Conservation (phyloP, 2,888 invertebrate genomes). For the Prenolepis imparis region DNA sequence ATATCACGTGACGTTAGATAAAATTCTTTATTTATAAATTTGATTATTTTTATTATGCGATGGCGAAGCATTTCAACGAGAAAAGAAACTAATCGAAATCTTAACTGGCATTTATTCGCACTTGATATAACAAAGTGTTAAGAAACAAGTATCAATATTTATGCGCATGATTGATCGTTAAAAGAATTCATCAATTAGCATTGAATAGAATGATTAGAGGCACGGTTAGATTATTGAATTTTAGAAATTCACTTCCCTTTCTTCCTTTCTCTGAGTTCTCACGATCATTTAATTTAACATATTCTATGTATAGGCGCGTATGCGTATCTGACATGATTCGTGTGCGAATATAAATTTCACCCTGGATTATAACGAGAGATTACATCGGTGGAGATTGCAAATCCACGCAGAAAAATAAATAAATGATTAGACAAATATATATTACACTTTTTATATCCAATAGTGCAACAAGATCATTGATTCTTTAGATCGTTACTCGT, state of each 20-base stretch:
- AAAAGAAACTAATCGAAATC: neutral
- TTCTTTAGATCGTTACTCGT: neutral
- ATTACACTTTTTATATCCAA: constrained; percentile 38
- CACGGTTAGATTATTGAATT: constrained; percentile 38
- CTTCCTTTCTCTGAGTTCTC: constrained; percentile 48
- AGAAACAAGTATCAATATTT: neutral
- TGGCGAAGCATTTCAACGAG: neutral
- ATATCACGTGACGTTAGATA: neutral
- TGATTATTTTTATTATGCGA: neutral
- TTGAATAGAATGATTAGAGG: neutral
- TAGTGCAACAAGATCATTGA: neutral
- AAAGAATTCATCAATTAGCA: neutral
- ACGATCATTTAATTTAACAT: constrained; percentile 62
- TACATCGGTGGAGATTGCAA: constrained; percentile 59
- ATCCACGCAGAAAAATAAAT: constrained; percentile 64
- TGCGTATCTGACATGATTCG: constrained; percentile 57
- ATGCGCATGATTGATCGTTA: neutral
- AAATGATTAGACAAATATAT: constrained; percentile 59
- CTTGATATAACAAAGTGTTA: neutral
- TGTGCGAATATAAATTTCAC: constrained; percentile 64
- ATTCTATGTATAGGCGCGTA: constrained; percentile 61
- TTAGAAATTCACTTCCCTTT: constrained; percentile 54
- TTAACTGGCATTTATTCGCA: neutral
- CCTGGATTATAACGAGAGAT: constrained; percentile 66
- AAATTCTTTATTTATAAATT: neutral